Base-by-base conservation (phyloP, 2,797 vertebrate genomes). In the Hybognathus amarus region DNA sequence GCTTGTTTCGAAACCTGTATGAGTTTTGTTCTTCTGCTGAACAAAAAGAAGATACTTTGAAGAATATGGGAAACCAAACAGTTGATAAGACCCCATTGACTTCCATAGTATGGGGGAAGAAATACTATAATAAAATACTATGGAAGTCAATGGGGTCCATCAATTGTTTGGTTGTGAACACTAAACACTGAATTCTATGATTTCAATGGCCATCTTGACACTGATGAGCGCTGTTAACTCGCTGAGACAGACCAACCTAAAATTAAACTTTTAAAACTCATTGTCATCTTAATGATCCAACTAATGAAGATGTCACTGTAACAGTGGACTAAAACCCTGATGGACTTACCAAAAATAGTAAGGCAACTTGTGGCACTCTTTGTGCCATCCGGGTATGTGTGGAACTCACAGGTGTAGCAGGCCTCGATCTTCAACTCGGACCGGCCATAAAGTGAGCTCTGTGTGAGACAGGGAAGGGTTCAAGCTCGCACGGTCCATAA, bases 341-440 rank as follows among this genome's bases (percentile, higher is more conserved):
- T 13, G 20, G 36, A 56, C 77, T 27, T 93, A 95, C 94, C 94
- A 30, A 91, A 95, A 11, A 92, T 91, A 69, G 92, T 87, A 85
- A 96, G 94, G 89, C 95, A 96, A 77, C 92, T 87, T 0, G 85
- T 91, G 77, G 92, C 88, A 74, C 88, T 94, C 90, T 93, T 94
- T 1, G 61, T 88, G 22, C 91, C 93, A 0, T 92, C 92, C 0
- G 79, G 36, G 22, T 86, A 85, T 1, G 90, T 93, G 87, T 90
- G 85, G 78, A 92, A 96, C 85, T 93, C 75, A 86, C 95, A 96
- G 83, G 91, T 93, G 91, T 94, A 95, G 91, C 95, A 96, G 85
- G 93, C 95, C 86, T 96, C 95, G n/a, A 2, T 96, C 95, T 87
- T 90, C 85, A 71, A 92, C 89, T 2, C 75, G 33, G 59, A 96